These are phyloP conservation scores for Scaptomyza hsui DNA, from an alignment of 1,140 invertebrate genomes.

Conservation along the genomic window DNA sequence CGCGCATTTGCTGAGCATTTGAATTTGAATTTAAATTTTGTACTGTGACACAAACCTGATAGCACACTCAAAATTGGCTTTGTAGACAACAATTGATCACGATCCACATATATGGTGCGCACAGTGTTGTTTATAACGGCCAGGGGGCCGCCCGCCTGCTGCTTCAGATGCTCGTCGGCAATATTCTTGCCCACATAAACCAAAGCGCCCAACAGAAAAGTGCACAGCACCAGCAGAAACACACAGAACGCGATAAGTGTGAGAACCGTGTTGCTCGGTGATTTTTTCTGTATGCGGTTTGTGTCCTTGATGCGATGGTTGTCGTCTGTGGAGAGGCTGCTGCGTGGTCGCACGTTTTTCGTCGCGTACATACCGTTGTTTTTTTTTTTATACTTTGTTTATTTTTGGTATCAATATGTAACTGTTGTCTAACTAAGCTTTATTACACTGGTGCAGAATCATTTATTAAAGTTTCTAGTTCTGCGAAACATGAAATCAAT, in stretches of 20 bases:
- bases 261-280: conserved; percentile 72
- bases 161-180: conserved; percentile 67
- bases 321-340: conserved; percentile 80
- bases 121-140: conserved; percentile 42
- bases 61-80: conserved; percentile 71
- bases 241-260: conserved; percentile 84
- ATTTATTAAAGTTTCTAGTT: conserved; percentile 29
- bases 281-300: conserved; percentile 57
- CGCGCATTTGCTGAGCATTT: conserved; percentile 17
- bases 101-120: conserved; percentile 60
- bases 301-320: conserved; percentile 80
- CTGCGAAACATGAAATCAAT: conserved; percentile 11
- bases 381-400: conserved; percentile 6
- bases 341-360: conserved; percentile 80
- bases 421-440: conserved; percentile 27
- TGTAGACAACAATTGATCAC: conserved; percentile 69
- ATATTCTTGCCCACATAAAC: conserved; percentile 85
- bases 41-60: conserved; percentile 56
- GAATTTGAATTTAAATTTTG: conserved; percentile 13
- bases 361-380: conserved; percentile 65
- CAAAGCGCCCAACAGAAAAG: conserved; percentile 84
- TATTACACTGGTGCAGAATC: conserved; percentile 37
- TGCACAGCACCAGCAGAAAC: conserved; percentile 84
- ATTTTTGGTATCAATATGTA: conserved; percentile 11
- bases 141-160: conserved; percentile 44